Evolutionary conservation across 2,888 invertebrate species (phyloP).

Genomic region (Silvanus unidentatus): DNA sequence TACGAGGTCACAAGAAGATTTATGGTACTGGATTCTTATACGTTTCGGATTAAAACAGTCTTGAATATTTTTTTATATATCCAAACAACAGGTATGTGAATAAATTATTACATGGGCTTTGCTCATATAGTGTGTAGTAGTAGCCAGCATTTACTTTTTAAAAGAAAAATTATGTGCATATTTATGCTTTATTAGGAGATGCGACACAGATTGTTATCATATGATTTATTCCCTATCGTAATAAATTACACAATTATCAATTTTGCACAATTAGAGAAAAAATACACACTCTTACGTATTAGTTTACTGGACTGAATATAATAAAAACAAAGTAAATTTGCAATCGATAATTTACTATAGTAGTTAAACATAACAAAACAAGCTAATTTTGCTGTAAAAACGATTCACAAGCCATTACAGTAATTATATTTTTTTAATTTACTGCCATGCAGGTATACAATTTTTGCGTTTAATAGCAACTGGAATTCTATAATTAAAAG

Average conservation of each 20-base stretch:
- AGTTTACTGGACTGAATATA: too few species aligned
- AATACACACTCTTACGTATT: too few species aligned
- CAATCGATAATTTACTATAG: too few species aligned
- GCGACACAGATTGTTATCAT: slow-evolving; percentile 34
- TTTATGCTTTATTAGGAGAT: slow-evolving; percentile 36
- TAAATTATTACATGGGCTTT: slow-evolving; percentile 37
- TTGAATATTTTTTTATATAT: slow-evolving; percentile 42
- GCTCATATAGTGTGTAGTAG: slow-evolving; percentile 1
- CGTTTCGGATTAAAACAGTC: slow-evolving; percentile 47
- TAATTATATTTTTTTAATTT: too few species aligned
- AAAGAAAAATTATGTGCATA: slow-evolving; percentile 32
- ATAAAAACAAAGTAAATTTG: too few species aligned
- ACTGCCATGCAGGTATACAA: too few species aligned
- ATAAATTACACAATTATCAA: slow-evolving; percentile 19
- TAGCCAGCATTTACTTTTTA: slow-evolving; percentile 33
- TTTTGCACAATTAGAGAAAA: slow-evolving; percentile 7
- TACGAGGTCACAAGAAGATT: slow-evolving; percentile 50
- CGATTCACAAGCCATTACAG: too few species aligned
- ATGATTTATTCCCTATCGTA: slow-evolving; percentile 26
- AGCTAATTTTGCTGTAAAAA: too few species aligned
- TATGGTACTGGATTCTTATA: slow-evolving; percentile 47
- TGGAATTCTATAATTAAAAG: too few species aligned
- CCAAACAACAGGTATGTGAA: slow-evolving; percentile 44
- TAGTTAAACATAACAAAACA: too few species aligned
- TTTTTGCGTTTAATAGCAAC: too few species aligned